Evolutionary conservation across 2,888 invertebrate genomes (phyloP), one percentile per base, ranked within the genome.

Genomic region (Nipponacmea schrenckii): DNA sequence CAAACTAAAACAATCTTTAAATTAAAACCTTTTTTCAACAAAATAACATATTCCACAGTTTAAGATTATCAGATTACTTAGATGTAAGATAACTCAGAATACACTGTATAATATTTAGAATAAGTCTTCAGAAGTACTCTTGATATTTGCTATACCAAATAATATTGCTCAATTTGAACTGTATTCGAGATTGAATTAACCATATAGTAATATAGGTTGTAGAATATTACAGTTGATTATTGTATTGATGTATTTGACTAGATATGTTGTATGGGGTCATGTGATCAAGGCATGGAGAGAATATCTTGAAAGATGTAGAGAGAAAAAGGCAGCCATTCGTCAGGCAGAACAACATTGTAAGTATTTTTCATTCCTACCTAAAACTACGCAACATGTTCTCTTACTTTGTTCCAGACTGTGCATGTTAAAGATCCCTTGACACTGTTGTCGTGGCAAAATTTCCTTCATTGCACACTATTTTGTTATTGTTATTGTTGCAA

Each of bases 221-320:
- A 24, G 26, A 48, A 24, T 24, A 46, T 17, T 4, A 12, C 15
- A 24, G 15, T 20, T 45, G n/a, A 64, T 62, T 66, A 26, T 69
- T 62, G 63, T 62, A 14, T 72, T 69, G n/a, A 74, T 5, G 10
- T 39, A 39, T 39, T 39, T 39, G 39, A 39, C 39, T 39, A 86
- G 86, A 69, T 86, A 84, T 76, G 77, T 84, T 8, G 66, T 84
- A 15, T 86, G 84, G 83, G 77, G 71, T 63, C 72, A 66, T 31
- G 72, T 79, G 20, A 81, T 84, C 74, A 39, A 68, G 17, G 77
- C 77, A 0, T 85, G 85, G 85, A 78, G 73, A 31, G 56, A 73
- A n/a, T 85, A 68, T 78, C 76, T 81, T 14, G n/a, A 72, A 10
- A 44, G 70, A 15, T 76, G 75, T 62, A 76, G 74, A 45, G 77